Conservation (phyloP, 64 coral and sea anemone genomes). For the Montipora cactus region DNA sequence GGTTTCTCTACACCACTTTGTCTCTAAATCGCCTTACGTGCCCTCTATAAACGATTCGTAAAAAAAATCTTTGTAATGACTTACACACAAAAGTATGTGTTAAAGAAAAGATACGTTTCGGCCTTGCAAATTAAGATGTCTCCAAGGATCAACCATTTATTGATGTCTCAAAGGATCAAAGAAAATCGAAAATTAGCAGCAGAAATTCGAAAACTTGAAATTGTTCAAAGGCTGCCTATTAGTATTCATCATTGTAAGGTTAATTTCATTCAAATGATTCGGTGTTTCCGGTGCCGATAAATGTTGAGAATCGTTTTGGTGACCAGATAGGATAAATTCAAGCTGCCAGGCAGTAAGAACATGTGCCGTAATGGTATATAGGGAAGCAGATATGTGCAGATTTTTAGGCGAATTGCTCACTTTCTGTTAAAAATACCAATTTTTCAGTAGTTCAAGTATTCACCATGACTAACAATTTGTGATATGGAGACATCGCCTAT, state of each 20-base stretch:
- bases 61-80: no score
- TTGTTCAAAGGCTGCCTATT: not conserved
- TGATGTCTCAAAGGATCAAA: no score
- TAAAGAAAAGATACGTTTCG: no score
- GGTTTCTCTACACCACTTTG: no score
- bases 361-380: not conserved
- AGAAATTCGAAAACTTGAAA: not conserved
- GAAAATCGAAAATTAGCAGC: not conserved
- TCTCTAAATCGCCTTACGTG: no score
- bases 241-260: conserved; percentile 8
- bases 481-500: no score
- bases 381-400: no score
- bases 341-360: conserved; percentile 5
- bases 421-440: no score
- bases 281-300: conserved; percentile 2
- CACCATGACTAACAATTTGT: no score
- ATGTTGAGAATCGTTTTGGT: conserved; percentile 3
- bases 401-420: no score
- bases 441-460: no score
- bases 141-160: not conserved
- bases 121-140: not conserved
- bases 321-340: conserved; percentile 16
- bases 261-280: conserved; percentile 9
- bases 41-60: not conserved
- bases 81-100: not conserved